phyloP scores from a whole-genome alignment of 2,113 vertebrate species.

The Oreochromis spilurus region DNA sequence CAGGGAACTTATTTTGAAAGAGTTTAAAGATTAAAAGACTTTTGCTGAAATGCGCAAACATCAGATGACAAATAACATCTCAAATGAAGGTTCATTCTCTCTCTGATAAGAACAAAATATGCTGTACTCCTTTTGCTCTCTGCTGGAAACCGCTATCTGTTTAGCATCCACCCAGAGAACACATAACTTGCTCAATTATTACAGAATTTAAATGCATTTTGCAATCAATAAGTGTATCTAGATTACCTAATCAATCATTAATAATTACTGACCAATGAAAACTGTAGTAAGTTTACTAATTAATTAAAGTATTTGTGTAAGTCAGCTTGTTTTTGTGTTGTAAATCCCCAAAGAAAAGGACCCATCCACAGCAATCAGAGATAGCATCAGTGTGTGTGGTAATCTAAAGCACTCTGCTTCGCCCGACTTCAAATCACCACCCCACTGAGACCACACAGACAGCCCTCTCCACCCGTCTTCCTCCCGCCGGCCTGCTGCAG shows the following conservation, averaged over 20 bases:
- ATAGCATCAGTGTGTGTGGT: conserved; percentile 53
- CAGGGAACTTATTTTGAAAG: background rate
- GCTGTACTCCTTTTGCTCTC: background rate
- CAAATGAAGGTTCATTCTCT: background rate
- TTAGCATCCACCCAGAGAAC: background rate
- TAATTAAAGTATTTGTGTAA: background rate
- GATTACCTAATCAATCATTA: fast-evolving
- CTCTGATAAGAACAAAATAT: background rate
- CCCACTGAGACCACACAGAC: conserved; percentile 47
- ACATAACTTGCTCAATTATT: background rate
- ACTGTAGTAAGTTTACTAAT: background rate
- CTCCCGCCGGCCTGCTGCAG: background rate
- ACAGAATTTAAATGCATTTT: background rate
- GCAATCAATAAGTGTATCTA: background rate
- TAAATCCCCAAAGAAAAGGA: background rate
- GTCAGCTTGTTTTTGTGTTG: background rate
- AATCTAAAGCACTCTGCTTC: conserved; percentile 27
- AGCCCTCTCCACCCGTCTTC: background rate
- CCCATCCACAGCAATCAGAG: background rate
- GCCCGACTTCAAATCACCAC: conserved; percentile 52
- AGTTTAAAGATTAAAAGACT: background rate
- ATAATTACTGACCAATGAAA: background rate
- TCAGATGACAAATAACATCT: background rate
- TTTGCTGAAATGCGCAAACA: background rate
- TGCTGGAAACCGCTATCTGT: background rate